Base-by-base conservation (phyloP, 2,888 invertebrate species). In the Tubulanus polymorphus region DNA sequence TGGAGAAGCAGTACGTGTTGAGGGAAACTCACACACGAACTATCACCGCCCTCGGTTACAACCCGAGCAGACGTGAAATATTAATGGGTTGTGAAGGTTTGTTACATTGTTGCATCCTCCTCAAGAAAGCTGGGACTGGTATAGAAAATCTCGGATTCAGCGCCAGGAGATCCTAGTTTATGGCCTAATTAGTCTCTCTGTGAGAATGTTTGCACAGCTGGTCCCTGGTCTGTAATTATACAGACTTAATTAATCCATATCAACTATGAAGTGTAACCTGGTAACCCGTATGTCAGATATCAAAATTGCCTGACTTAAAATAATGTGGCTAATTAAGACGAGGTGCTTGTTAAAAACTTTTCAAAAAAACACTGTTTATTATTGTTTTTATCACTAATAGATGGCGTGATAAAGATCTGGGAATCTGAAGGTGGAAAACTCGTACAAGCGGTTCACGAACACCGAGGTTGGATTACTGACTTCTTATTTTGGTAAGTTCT, bases 381-480 rank as follows among this genome's bases (percentile, higher is more conserved):
- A 18, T 46, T 23, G 18, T 12, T 46, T 18, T 18, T 18, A 15
- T 10, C 23, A 8, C 28, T 61, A 60, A 35, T 60, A 78, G 78
- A 78, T 74, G 78, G 78, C 26, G 66, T 71, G 5, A 68, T 78
- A 3, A 76, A 76, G 56, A 64, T 66, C 3, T 76, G 69, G 69
- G 78, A 78, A 59, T 69, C 72, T 48, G 78, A 77, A 56, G 70
- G 67, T 54, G 74, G 74, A 18, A 74, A 72, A 56, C 61, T 71
- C 18, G 63, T 72, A 2, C 64, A 67, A 48, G 63, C 66, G 28
- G 63, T 67, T 18, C 63, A 66, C 63, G 75, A 74, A 53, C 78
- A 78, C 57, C 66, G 66, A 58, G 78, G 78, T 23, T 78, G 78
- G 77, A 69, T 78, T 2, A 78, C 78, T 48, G 74, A 76, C 52